Evolutionary conservation across 2,888 invertebrate genomes (phyloP).

Genomic region (Rhagonycha lutea): DNA sequence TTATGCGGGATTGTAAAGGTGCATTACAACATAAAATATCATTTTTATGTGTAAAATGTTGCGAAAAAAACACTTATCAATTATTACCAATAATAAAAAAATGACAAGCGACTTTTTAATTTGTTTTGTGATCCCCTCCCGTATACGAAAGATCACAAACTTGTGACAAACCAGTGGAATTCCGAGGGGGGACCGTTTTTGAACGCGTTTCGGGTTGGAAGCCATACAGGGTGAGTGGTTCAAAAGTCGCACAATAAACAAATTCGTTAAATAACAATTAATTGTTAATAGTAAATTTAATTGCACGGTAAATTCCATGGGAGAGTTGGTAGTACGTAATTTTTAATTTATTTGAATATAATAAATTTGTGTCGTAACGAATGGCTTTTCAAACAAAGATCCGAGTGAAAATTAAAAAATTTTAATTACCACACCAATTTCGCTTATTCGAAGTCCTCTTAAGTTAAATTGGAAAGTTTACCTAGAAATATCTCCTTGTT

Average conservation of each 20-base stretch:
- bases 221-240: too few species aligned
- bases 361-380: neutral
- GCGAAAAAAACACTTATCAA: neutral
- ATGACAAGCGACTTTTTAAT: neutral
- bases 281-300: neutral
- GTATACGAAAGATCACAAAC: too few species aligned
- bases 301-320: neutral
- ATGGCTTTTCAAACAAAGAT: neutral
- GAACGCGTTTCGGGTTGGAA: too few species aligned
- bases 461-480: conserved; percentile 16
- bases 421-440: neutral
- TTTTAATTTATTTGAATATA: neutral
- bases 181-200: too few species aligned
- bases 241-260: too few species aligned
- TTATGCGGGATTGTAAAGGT: conserved; percentile 16
- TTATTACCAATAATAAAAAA: neutral
- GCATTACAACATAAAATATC: conserved; percentile 6
- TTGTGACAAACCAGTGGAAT: too few species aligned
- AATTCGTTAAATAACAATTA: neutral
- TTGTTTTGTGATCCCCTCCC: neutral
- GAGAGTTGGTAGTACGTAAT: neutral
- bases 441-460: neutral
- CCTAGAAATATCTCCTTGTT: conserved; percentile 11
- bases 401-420: neutral
- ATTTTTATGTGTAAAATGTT: conserved; percentile 10